Percentiles rank a stretch among this genome's conserved stretches.
These are phyloP conservation scores for Epinotia bilunana DNA, from an alignment of 2,888 invertebrate genomes.

Conservation along the genomic window DNA sequence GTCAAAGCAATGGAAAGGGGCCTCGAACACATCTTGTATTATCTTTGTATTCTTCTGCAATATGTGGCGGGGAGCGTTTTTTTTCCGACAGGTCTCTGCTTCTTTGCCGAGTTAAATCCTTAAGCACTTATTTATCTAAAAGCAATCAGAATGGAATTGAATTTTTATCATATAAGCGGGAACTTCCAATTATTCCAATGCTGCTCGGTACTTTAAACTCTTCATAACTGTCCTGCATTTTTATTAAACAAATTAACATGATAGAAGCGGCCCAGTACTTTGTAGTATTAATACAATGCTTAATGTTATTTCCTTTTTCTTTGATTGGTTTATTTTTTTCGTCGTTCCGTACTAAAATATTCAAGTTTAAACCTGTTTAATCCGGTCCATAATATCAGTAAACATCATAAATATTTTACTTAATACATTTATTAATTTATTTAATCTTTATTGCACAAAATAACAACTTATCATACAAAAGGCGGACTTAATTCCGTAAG, in stretches of 20 bases:
- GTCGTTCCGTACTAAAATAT: background rate
- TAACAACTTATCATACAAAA: background rate
- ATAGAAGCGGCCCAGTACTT: background rate
- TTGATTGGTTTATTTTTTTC: background rate
- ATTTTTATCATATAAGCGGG: conserved; percentile 6
- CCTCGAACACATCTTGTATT: conserved; percentile 42
- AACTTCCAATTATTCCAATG: conserved; percentile 3
- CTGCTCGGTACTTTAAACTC: background rate
- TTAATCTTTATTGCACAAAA: too few species aligned
- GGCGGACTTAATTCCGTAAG: too few species aligned
- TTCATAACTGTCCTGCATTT: background rate
- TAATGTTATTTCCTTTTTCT: background rate
- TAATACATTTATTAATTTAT: too few species aligned
- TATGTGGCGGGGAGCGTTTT: conserved; percentile 30
- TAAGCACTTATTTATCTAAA: conserved; percentile 20
- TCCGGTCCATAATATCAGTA: background rate
- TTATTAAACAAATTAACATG: background rate
- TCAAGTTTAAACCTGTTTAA: background rate
- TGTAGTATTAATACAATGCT: background rate
- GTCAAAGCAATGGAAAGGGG: conserved; percentile 60
- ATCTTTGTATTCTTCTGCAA: conserved; percentile 15
- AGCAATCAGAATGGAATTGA: conserved; percentile 6
- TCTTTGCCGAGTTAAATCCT: conserved; percentile 24
- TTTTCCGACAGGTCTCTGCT: conserved; percentile 29
- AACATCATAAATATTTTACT: too few species aligned